Percentiles rank a stretch among this genome's conserved stretches.
These are phyloP conservation scores for Tethea ocularis DNA, from an alignment of 2,888 invertebrate genomes.

Conservation along the genomic window DNA sequence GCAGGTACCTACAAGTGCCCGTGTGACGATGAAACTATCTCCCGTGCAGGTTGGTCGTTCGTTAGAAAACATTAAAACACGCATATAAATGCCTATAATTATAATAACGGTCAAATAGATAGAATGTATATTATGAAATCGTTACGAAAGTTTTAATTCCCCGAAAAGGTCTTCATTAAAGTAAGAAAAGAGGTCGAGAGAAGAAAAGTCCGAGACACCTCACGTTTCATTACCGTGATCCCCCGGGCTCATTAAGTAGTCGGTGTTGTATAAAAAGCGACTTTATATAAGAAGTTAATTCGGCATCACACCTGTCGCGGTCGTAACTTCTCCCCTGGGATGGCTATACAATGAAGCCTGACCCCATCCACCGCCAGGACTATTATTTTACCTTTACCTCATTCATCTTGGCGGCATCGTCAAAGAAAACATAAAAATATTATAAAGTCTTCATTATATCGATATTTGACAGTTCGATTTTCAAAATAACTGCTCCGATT, in stretches of 20 bases:
- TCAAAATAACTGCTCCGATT: conserved; percentile 54
- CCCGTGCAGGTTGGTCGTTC: conserved; percentile 63
- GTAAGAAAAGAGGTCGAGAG: conserved; percentile 54
- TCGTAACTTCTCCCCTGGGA: conserved; percentile 78
- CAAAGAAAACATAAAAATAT: conserved; percentile 71
- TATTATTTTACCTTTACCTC: conserved; percentile 67
- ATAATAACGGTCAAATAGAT: conserved; percentile 38
- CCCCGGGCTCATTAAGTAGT: conserved; percentile 73
- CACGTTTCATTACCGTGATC: conserved; percentile 73
- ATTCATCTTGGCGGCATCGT: conserved; percentile 69
- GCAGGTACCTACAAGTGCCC: conserved; percentile 55
- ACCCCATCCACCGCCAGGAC: conserved; percentile 58
- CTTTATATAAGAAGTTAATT: conserved; percentile 82
- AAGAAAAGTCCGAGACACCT: conserved; percentile 64
- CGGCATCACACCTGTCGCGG: conserved; percentile 80
- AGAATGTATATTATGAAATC: conserved; percentile 41
- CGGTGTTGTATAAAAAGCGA: conserved; percentile 76
- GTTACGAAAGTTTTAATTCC: conserved; percentile 51
- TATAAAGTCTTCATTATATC: conserved; percentile 75
- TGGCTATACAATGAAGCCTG: conserved; percentile 76
- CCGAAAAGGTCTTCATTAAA: conserved; percentile 68
- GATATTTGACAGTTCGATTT: conserved; percentile 77
- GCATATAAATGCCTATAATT: conserved; percentile 38
- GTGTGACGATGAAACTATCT: conserved; percentile 42
- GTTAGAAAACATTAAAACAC: conserved; percentile 42